Conservation (phyloP, 2,797 vertebrate genomes). For the Benthosema pterotum region DNA sequence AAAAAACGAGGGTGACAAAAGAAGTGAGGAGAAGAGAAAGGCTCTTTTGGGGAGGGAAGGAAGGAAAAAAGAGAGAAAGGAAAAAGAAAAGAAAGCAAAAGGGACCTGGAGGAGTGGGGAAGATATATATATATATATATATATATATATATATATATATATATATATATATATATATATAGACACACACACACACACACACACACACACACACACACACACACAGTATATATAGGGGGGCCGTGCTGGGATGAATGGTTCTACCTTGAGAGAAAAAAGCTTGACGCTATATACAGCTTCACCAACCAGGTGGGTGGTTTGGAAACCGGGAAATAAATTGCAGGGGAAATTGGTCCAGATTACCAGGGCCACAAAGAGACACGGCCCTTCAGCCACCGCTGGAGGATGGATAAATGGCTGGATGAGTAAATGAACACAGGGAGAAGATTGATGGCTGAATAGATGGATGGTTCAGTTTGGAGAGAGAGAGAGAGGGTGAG, state of each 20-base stretch:
- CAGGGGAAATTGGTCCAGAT: conserved; percentile 78
- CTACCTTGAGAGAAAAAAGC: conserved; percentile 80
- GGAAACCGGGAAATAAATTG: conserved; percentile 78
- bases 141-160: no score
- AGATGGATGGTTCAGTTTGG: conserved; percentile 60
- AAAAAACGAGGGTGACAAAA: conserved; percentile 50
- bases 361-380: conserved; percentile 77
- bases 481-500: no score
- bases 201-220: no score
- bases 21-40: no score
- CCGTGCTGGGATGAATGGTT: conserved; percentile 90
- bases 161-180: no score
- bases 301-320: conserved; percentile 73
- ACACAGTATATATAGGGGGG: no score
- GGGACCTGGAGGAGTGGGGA: conserved; percentile 83
- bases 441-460: conserved; percentile 68
- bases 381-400: conserved; percentile 66
- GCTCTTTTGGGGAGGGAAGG: conserved; percentile 4
- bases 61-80: not conserved
- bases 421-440: conserved; percentile 68
- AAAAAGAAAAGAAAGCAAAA: conserved; percentile 64
- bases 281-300: conserved; percentile 69
- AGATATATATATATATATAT: no score
- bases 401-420: conserved; percentile 67
- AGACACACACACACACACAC: no score